A percentile compares a stretch with the other conserved stretches of the same genome.
Conservation (phyloP, 2,797 vertebrate species). For the Garrulus glandarius region DNA sequence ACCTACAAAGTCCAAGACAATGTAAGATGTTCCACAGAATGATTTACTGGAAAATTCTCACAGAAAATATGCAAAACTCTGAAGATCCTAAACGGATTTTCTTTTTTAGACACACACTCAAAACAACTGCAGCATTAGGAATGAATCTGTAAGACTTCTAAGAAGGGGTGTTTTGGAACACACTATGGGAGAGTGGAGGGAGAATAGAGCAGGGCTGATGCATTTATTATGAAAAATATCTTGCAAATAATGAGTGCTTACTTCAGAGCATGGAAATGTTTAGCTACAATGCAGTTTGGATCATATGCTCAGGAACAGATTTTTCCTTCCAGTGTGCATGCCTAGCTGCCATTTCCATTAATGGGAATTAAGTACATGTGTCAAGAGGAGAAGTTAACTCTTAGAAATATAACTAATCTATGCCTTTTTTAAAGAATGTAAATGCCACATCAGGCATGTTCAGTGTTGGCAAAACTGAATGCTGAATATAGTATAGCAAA, state of each 20-base stretch:
- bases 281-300: conserved; percentile 63
- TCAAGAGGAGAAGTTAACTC: conserved; percentile 67
- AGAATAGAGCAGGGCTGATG: background rate
- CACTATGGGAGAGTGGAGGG: background rate
- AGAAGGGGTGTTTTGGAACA: background rate
- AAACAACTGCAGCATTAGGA: conserved; percentile 4
- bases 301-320: conserved; percentile 61
- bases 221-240: conserved; percentile 44
- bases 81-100: conserved; percentile 40
- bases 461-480: conserved; percentile 49
- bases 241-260: conserved; percentile 33
- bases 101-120: background rate
- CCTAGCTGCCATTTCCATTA: conserved; percentile 70
- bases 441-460: conserved; percentile 63
- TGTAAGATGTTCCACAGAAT: conserved; percentile 50
- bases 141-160: background rate
- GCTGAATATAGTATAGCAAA: conserved; percentile 59
- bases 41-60: conserved; percentile 57
- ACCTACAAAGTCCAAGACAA: conserved; percentile 33
- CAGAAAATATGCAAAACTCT: conserved; percentile 50
- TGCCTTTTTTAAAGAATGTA: conserved; percentile 54
- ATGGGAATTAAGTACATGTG: conserved; percentile 69
- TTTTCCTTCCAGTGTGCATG: conserved; percentile 59
- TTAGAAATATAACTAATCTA: conserved; percentile 60
- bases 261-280: conserved; percentile 63